Evolutionary conservation across 2,113 vertebrate species (phyloP).

Genomic region (Phylloscopus trochilus): DNA sequence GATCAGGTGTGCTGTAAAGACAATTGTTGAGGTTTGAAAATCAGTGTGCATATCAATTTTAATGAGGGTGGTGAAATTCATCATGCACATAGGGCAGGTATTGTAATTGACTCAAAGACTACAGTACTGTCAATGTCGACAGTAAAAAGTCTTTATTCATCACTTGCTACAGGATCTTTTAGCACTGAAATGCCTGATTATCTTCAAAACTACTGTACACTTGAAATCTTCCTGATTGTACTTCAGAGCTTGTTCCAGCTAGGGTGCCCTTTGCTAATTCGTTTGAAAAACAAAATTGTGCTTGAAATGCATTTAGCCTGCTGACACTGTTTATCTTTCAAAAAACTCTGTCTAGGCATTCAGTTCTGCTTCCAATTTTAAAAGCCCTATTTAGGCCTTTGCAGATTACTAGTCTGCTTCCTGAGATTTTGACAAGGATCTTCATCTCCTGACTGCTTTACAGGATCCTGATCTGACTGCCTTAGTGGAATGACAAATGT

Average conservation of each 20-base stretch:
- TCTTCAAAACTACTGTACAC: not conserved
- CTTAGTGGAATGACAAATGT: not conserved
- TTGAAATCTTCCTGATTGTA: conserved; percentile 39
- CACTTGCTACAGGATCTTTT: not conserved
- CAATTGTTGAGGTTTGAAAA: not conserved
- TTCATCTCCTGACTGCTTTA: not conserved
- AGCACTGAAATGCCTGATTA: conserved; percentile 8
- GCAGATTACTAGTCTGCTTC: conserved; percentile 2
- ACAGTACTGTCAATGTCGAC: not conserved
- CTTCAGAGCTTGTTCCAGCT: conserved; percentile 8
- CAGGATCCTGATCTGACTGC: not conserved
- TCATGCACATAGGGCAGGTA: not conserved
- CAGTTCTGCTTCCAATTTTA: conserved; percentile 41
- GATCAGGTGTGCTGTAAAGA: not conserved
- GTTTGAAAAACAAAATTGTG: conserved; percentile 30
- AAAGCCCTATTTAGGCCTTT: conserved; percentile 35
- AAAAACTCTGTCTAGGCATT: conserved; percentile 18
- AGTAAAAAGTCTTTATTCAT: not conserved
- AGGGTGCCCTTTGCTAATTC: conserved; percentile 19
- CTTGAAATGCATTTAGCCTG: conserved; percentile 41
- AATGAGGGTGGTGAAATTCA: not conserved
- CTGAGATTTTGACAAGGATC: conserved; percentile 11
- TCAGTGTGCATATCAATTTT: not conserved
- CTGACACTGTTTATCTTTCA: conserved; percentile 39
- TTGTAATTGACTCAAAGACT: not conserved